Conservation (phyloP, 1,140 invertebrate species). For the Scylla paramamosain region DNA sequence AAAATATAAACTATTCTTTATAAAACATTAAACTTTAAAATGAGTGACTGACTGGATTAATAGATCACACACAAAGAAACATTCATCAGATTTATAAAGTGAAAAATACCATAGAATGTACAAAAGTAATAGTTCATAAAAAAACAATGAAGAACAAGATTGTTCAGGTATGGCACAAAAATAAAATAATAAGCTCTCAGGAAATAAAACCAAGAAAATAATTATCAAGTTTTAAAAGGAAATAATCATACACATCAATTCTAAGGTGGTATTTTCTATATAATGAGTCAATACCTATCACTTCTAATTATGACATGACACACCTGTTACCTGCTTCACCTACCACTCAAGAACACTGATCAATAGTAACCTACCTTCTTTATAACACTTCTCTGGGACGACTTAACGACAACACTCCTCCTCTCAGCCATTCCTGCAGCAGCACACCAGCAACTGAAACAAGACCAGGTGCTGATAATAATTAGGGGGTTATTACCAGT, state of each 20-base stretch:
- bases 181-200: no score
- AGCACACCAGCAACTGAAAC: not conserved
- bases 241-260: no score
- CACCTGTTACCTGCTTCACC: not conserved
- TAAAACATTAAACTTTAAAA: not conserved
- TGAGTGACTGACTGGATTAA: not conserved
- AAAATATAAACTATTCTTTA: not conserved
- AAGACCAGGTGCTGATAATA: no score
- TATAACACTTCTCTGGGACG: constrained; percentile 36
- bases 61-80: not conserved
- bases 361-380: constrained; percentile 38
- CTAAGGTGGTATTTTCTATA: no score
- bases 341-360: not conserved
- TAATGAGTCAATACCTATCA: no score
- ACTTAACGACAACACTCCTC: constrained; percentile 27
- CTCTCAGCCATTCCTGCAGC: constrained; percentile 19
- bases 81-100: not conserved
- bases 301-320: no score
- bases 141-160: no score
- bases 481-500: no score
- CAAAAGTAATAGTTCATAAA: not conserved
- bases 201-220: no score
- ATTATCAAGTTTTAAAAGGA: no score
- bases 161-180: no score
- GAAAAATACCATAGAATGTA: no score